Percentiles rank a stretch among this genome's conserved stretches.
Conservation (phyloP, 2,888 invertebrate genomes). For the Drosophila dives region DNA sequence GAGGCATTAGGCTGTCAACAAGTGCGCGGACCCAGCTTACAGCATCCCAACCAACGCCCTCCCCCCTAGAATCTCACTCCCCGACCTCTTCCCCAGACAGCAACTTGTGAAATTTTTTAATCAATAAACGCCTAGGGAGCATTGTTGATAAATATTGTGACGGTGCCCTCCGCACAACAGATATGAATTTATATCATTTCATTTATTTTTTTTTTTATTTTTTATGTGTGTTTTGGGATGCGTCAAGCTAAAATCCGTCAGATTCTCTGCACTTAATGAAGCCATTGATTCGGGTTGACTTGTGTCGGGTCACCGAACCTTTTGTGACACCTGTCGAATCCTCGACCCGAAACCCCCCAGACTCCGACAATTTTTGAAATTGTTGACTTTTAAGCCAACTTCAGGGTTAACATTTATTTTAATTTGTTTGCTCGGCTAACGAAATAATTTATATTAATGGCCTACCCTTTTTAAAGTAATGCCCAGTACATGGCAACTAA, state of each 20-base stretch:
- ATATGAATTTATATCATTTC: conserved; percentile 65
- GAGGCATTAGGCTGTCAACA: conserved; percentile 63
- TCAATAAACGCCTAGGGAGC: conserved; percentile 68
- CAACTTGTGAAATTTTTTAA: conserved; percentile 64
- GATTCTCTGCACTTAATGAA: conserved; percentile 53
- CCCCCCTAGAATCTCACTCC: not conserved
- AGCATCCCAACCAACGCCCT: not conserved
- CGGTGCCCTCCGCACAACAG: conserved; percentile 27
- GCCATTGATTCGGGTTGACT: conserved; percentile 61
- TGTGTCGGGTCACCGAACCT: conserved; percentile 25
- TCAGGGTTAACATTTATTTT: conserved; percentile 65
- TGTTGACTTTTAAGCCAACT: conserved; percentile 59
- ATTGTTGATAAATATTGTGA: conserved; percentile 72
- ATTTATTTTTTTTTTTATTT: not conserved
- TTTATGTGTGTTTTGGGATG: conserved; percentile 9
- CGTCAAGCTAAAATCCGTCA: conserved; percentile 5
- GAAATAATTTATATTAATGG: conserved; percentile 74
- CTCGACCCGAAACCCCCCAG: conserved; percentile 12
- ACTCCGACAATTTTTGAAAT: conserved; percentile 56
- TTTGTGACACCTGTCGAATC: conserved; percentile 57
- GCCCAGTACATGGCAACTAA: conserved; percentile 46
- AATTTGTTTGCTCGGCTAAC: conserved; percentile 66
- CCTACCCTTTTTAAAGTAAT: conserved; percentile 31
- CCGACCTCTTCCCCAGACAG: conserved; percentile 1
- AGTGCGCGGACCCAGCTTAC: conserved; percentile 41